These are phyloP conservation scores for Choloepus didactylus DNA, from an alignment of 2,797 vertebrate genomes.

Conservation along the genomic window DNA sequence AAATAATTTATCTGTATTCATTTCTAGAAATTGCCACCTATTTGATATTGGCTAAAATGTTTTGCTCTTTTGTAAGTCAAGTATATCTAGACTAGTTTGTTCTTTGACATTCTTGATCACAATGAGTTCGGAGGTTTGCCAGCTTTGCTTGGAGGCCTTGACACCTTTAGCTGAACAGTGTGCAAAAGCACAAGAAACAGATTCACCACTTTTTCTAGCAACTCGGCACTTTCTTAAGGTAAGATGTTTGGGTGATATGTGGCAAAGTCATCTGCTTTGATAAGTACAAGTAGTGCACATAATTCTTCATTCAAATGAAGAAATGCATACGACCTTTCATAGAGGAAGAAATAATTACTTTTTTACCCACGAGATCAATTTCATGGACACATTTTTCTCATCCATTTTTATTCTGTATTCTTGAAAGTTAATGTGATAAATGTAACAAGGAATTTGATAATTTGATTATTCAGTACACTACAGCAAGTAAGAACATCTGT, in stretches of 20 bases:
- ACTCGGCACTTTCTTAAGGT: constrained; percentile 99
- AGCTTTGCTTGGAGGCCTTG: constrained; percentile 97
- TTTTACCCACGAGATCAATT: neutral
- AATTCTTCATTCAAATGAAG: constrained; percentile 18
- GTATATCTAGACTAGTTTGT: constrained; percentile 26
- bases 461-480: constrained; percentile 17
- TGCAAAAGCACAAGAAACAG: constrained; percentile 97
- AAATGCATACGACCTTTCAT: neutral
- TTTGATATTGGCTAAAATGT: neutral
- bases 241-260: constrained; percentile 54
- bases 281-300: neutral
- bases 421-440: neutral
- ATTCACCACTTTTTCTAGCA: constrained; percentile 96
- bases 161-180: constrained; percentile 98
- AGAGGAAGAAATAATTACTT: neutral
- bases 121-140: constrained; percentile 98
- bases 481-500: neutral
- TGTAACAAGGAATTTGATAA: neutral
- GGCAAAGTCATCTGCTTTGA: neutral
- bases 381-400: neutral
- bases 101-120: constrained; percentile 91
- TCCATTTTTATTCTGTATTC: neutral
- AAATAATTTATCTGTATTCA: neutral
- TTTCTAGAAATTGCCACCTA: neutral
- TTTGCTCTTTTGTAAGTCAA: neutral